Percentiles rank a stretch among this genome's conserved stretches.
These are phyloP conservation scores for Ochotona princeps DNA, from an alignment of 2,113 vertebrate species.

Conservation along the genomic window DNA sequence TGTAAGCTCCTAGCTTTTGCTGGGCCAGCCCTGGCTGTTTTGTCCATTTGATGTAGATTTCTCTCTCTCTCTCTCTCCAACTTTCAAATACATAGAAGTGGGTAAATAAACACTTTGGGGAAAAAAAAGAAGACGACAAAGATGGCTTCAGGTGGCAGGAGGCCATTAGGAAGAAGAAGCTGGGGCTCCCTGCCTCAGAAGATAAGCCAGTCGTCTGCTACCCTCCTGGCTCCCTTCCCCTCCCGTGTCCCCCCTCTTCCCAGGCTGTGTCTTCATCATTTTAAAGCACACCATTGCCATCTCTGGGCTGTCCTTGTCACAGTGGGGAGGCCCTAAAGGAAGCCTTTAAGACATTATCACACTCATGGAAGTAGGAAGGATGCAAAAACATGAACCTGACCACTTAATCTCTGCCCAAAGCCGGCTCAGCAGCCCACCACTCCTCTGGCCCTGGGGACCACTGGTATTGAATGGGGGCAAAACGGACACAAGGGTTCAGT, in stretches of 20 bases:
- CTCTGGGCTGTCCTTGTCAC: background rate
- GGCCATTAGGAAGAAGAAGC: background rate
- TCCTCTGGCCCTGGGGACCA: background rate
- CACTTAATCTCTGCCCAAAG: background rate
- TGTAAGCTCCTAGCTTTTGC: too few relatives aligned
- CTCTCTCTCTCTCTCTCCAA: too few relatives aligned
- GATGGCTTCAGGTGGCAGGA: background rate
- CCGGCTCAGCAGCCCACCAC: background rate
- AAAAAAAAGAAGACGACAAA: background rate
- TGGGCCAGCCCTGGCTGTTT: too few relatives aligned
- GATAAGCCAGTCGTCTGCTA: too few relatives aligned
- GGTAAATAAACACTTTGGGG: too few relatives aligned
- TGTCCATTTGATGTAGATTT: too few relatives aligned
- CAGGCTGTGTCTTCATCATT: background rate
- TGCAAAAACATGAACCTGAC: background rate
- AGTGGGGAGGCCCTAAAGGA: background rate
- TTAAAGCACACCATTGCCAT: background rate
- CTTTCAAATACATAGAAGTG: too few relatives aligned
- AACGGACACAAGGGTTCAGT: background rate
- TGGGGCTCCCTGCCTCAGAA: background rate
- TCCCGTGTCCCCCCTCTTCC: too few relatives aligned
- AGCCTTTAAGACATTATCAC: background rate
- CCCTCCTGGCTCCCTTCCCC: background rate
- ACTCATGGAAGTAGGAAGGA: background rate
- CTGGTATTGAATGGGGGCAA: background rate